phyloP scores from a whole-genome alignment of 1,140 invertebrate species.

The Magallana angulata region DNA sequence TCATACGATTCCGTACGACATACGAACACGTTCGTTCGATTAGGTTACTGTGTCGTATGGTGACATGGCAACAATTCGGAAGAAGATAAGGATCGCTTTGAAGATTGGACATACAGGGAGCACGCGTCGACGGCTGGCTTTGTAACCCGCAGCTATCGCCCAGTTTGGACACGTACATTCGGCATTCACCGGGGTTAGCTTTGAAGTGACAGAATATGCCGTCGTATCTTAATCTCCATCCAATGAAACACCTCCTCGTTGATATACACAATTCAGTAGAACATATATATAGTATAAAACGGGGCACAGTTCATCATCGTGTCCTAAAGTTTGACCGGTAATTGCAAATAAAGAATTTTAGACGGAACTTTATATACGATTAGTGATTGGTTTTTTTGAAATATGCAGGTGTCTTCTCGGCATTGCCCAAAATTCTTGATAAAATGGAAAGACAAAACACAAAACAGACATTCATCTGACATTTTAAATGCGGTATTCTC shows the following conservation, averaged over 20 bases:
- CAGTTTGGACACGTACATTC: constrained; percentile 8
- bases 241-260: not conserved
- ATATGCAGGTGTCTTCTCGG: not conserved
- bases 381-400: not conserved
- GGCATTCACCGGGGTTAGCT: not conserved
- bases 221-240: not conserved
- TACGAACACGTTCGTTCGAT: not conserved
- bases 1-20: too few relatives aligned
- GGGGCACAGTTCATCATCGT: not conserved
- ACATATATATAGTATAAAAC: not conserved
- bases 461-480: not conserved
- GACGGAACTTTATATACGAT: not conserved
- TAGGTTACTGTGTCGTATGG: not conserved
- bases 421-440: not conserved
- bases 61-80: not conserved
- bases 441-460: not conserved
- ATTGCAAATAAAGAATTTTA: not conserved
- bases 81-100: constrained; percentile 19
- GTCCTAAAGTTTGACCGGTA: not conserved
- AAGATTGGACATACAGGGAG: not conserved
- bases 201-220: not conserved
- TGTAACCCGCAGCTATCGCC: not conserved
- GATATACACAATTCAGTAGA: not conserved
- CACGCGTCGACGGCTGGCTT: not conserved
- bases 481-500: not conserved